Base-by-base conservation (phyloP, 2,888 invertebrate species). In the Drosophila quinaria region DNA sequence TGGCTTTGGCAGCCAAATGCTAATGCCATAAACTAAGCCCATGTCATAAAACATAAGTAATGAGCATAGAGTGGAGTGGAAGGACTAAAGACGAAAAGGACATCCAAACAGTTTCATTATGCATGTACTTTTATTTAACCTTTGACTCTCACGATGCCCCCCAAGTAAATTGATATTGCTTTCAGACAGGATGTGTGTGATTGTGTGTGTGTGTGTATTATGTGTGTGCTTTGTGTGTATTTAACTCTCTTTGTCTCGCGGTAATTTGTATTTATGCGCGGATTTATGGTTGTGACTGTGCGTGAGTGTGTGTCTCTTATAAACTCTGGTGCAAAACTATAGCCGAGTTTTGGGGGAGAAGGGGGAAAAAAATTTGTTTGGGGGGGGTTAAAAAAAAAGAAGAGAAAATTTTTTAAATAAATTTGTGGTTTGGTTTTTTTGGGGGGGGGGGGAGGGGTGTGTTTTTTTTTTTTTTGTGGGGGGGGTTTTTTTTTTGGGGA, bases 21-120 rank as follows among this genome's bases (percentile, higher is more conserved):
- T 60, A 58, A 29, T 35, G 78, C 59, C 66, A 65, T 65, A 70
- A 74, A 67, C 73, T 70, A 75, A 85, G 78, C 71, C 73, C 64
- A 54, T 85, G 83, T 78, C 84, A 85, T 85, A 85, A 85, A 82
- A 86, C 76, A 85, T 87, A 87, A 87, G 88, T 86, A 87, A 82
- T 82, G 87, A 74, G 75, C 66, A 37, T 50, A 39, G 51, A 63
- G 56, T 55, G 70, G 25, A 25, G 25, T 25, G 25, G 25, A 31
- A 44, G 41, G 19, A 10, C 11, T 37, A 50, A 29, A 59, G 17
- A 35, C 47, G 15, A 13, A 33, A 62, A 49, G 64, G 54, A 78
- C 63, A 65, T 39, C 19, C 52, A 69, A 63, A 70, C 67, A 66
- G 62, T 77, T 83, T 75, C 75, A 80, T 83, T 85, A 81, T 81